Percentiles rank a stretch among this genome's conserved stretches.
Conservation (phyloP, 2,797 vertebrate genomes). For the Spizella passerina region DNA sequence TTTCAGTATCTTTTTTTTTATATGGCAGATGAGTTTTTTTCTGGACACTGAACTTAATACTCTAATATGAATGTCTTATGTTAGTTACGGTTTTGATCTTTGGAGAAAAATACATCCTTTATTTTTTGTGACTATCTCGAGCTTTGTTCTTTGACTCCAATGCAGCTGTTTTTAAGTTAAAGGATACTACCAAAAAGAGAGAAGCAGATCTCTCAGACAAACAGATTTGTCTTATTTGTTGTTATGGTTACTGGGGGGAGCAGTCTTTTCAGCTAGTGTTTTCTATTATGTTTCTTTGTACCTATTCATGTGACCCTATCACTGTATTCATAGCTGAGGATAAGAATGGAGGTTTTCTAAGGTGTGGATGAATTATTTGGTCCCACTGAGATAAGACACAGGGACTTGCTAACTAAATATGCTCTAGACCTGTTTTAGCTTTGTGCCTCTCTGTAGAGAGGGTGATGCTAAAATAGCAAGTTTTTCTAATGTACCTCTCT, state of each 20-base stretch:
- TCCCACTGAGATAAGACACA: neutral
- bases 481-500: neutral
- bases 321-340: neutral
- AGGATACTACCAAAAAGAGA: slow-evolving; percentile 32
- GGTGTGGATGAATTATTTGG: neutral
- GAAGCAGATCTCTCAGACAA: neutral
- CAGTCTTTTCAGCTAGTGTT: neutral
- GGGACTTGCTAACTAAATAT: neutral
- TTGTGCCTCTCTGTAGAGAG: neutral
- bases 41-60: slow-evolving; percentile 65
- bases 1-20: slow-evolving; percentile 50
- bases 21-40: slow-evolving; percentile 56
- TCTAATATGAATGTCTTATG: slow-evolving; percentile 55
- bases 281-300: neutral
- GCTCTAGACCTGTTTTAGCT: neutral
- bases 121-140: slow-evolving; percentile 75
- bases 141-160: slow-evolving; percentile 49
- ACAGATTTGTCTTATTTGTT: neutral
- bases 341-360: neutral
- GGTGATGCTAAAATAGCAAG: neutral
- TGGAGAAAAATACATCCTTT: slow-evolving; percentile 71
- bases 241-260: neutral
- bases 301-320: neutral
- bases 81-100: slow-evolving; percentile 65
- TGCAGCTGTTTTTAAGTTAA: slow-evolving; percentile 50